phyloP scores from a whole-genome alignment of 2,113 vertebrate species.

The Pelusios castaneus region DNA sequence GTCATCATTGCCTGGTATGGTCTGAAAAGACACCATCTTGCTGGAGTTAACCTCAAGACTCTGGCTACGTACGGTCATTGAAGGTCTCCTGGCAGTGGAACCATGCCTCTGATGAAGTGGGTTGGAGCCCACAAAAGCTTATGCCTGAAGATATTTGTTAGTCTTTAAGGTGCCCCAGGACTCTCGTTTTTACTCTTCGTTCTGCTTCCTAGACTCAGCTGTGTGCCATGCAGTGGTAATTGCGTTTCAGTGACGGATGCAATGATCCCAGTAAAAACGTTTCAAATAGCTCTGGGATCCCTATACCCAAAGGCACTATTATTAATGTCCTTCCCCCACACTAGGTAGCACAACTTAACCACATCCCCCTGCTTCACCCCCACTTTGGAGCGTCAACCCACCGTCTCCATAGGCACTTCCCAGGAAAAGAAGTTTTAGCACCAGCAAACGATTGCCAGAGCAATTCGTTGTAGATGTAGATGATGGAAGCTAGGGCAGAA shows the following conservation, averaged over 20 bases:
- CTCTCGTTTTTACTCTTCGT: too few relatives aligned
- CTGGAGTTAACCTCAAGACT: background rate
- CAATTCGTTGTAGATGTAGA: background rate
- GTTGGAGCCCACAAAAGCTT: too few relatives aligned
- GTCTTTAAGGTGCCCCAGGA: too few relatives aligned
- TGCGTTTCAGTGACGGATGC: background rate
- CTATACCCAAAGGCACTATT: background rate
- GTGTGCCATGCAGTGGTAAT: background rate
- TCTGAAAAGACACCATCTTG: background rate
- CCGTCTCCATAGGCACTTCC: background rate
- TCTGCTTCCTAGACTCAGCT: background rate
- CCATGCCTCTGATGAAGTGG: too few relatives aligned
- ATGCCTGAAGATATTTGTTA: too few relatives aligned
- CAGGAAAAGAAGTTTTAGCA: background rate
- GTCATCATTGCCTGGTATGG: background rate
- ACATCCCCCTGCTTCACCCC: background rate
- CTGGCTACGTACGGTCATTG: background rate
- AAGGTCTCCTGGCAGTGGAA: background rate
- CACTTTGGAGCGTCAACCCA: background rate
- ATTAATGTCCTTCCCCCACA: background rate
- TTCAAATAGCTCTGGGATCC: background rate
- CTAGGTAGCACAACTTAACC: background rate
- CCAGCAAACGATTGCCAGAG: background rate
- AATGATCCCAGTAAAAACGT: background rate
- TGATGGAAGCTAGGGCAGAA: background rate